Percentiles rank a stretch among this genome's conserved stretches.
Conservation (phyloP, 2,797 vertebrate genomes). For the Potorous gilbertii region DNA sequence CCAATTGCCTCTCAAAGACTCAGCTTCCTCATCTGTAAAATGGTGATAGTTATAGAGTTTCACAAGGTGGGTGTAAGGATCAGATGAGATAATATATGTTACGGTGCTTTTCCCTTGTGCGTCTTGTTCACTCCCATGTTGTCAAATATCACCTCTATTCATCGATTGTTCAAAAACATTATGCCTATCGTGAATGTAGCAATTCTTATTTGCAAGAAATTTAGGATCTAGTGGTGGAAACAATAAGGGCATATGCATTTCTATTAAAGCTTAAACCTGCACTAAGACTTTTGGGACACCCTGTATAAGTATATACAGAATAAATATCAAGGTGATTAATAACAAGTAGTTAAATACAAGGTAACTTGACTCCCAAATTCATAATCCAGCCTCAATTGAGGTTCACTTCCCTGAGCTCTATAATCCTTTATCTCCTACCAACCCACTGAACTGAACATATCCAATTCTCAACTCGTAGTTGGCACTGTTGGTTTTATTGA, state of each 20-base stretch:
- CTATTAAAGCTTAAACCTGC: neutral
- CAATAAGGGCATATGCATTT: neutral
- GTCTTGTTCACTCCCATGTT: neutral
- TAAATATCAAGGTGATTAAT: neutral
- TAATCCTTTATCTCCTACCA: neutral
- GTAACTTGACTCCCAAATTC: neutral
- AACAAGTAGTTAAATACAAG: neutral
- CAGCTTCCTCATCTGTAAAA: neutral
- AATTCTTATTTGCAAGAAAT: neutral
- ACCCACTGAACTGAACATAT: neutral
- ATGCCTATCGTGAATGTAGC: neutral
- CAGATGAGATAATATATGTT: neutral
- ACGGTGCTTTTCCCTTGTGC: neutral
- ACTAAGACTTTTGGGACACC: neutral
- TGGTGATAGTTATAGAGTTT: neutral
- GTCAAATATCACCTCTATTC: neutral
- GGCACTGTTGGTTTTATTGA: too few relatives aligned
- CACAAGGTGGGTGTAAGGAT: neutral
- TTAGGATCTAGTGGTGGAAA: neutral
- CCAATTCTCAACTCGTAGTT: neutral
- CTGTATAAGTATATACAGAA: neutral
- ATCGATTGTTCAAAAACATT: neutral
- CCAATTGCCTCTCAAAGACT: neutral
- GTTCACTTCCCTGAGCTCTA: neutral
- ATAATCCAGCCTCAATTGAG: neutral